These are phyloP conservation scores for Dicroscelio sp. DNA, from an alignment of 2,888 invertebrate species.

Conservation along the genomic window DNA sequence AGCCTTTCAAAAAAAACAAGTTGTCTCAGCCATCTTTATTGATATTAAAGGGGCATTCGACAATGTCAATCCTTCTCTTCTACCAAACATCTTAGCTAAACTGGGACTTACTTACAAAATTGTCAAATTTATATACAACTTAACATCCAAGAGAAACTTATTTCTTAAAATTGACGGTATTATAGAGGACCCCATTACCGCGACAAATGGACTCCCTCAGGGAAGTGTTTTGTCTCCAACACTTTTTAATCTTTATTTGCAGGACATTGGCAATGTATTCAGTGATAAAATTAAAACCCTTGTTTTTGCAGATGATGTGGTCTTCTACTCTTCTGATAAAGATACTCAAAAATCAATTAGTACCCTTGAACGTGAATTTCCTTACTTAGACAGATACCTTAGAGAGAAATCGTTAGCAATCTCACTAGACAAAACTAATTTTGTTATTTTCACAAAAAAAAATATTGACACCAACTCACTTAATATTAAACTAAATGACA, in stretches of 20 bases:
- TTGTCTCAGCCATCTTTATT: neutral
- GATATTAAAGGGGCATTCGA: slow-evolving; percentile 17
- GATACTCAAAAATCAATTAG: neutral
- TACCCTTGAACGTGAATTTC: neutral
- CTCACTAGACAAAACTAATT: slow-evolving; percentile 19
- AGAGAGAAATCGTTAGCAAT: neutral
- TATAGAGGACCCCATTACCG: neutral
- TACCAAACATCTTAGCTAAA: neutral
- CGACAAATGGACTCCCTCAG: slow-evolving; percentile 31
- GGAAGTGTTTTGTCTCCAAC: slow-evolving; percentile 40
- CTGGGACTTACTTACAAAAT: slow-evolving; percentile 25
- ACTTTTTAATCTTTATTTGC: slow-evolving; percentile 30
- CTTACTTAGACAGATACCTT: too few relatives aligned
- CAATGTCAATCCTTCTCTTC: slow-evolving; percentile 12
- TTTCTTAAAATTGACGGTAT: slow-evolving; percentile 39
- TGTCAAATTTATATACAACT: neutral
- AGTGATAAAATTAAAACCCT: neutral
- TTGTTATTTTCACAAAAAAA: slow-evolving; percentile 17
- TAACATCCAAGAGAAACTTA: neutral
- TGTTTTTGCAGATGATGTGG: slow-evolving; percentile 17
- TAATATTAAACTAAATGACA: neutral
- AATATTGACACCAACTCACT: neutral
- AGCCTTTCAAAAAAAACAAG: neutral
- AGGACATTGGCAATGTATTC: neutral
- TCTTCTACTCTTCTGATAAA: neutral